Evolutionary conservation across 2,888 invertebrate genomes (phyloP).

Genomic region (Ellobium chinense): DNA sequence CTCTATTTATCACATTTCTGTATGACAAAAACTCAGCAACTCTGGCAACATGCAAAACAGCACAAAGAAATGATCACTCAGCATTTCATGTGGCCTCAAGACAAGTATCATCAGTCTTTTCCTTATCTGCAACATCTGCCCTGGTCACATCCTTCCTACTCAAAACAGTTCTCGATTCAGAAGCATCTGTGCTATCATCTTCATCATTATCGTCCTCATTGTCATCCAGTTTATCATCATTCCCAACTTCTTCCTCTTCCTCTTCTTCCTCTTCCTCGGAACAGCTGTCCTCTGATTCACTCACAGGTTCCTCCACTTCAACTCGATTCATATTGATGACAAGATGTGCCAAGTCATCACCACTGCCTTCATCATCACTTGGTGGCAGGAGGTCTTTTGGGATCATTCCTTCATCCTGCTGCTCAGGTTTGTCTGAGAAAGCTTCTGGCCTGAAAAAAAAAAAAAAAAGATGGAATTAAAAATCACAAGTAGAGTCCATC

Average conservation of each 20-base stretch:
- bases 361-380: conserved; percentile 63
- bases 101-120: not conserved
- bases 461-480: too few relatives aligned
- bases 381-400: conserved; percentile 75
- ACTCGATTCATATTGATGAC: conserved; percentile 68
- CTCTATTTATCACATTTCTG: too few relatives aligned
- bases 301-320: conserved; percentile 55
- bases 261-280: conserved; percentile 48
- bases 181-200: not conserved
- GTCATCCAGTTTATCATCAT: not conserved
- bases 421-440: conserved; percentile 57
- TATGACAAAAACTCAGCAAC: not conserved
- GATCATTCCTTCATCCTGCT: conserved; percentile 59
- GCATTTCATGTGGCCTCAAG: not conserved
- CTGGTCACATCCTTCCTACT: too few relatives aligned
- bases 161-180: too few relatives aligned
- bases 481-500: too few relatives aligned
- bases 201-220: not conserved
- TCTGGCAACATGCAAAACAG: not conserved
- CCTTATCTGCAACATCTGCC: not conserved
- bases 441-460: conserved; percentile 67
- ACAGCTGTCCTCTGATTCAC: conserved; percentile 42
- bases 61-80: not conserved
- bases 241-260: not conserved
- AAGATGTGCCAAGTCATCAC: conserved; percentile 59